These are phyloP conservation scores for Crotalus viridis DNA, from an alignment of 2,113 vertebrate genomes.

Conservation along the genomic window DNA sequence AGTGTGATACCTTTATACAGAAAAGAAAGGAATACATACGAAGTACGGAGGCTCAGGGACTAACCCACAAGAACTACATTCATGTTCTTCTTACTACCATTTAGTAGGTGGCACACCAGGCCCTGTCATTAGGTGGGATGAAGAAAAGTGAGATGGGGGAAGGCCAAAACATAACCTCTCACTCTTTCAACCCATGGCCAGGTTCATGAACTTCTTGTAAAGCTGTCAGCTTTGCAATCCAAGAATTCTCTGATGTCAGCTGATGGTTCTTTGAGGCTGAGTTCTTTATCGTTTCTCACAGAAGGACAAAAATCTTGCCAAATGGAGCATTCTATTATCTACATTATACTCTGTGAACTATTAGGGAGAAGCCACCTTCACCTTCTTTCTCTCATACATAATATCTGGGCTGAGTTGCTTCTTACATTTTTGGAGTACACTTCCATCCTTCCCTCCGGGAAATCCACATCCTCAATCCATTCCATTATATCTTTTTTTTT, in stretches of 20 bases:
- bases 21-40: not conserved
- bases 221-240: not conserved
- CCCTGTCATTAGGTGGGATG: not conserved
- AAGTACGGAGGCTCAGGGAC: not conserved
- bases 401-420: not conserved
- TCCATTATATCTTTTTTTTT: not conserved
- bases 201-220: not conserved
- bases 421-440: not conserved
- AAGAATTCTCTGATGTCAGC: not conserved
- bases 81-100: not conserved
- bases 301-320: not conserved
- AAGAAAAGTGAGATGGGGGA: not conserved
- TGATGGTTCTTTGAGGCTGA: not conserved
- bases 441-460: not conserved
- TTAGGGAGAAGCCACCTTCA: not conserved
- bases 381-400: not conserved
- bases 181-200: not conserved
- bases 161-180: not conserved
- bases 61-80: not conserved
- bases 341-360: not conserved
- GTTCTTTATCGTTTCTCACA: not conserved
- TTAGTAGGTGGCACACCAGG: not conserved
- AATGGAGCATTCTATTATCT: not conserved
- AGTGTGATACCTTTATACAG: rapidly evolving
- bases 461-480: not conserved